Percentiles rank a stretch among this genome's conserved stretches.
phyloP scores from a whole-genome alignment of 2,888 invertebrate species.

The Mayetiola destructor region DNA sequence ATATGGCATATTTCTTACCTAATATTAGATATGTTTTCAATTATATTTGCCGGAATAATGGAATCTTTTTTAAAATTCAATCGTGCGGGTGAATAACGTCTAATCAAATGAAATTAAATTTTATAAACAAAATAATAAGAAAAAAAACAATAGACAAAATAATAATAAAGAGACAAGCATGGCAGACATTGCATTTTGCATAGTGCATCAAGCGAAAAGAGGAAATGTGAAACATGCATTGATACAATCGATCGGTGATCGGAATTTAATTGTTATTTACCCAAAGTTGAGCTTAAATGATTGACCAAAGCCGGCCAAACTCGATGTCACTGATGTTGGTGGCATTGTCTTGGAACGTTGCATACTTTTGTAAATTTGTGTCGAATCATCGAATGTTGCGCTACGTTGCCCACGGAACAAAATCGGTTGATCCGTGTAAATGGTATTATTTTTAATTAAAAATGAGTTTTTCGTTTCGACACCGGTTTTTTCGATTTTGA shows the following conservation, averaged over 20 bases:
- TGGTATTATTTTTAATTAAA: slow-evolving; percentile 27
- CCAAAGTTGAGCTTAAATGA: slow-evolving; percentile 74
- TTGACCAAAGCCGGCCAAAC: slow-evolving; percentile 65
- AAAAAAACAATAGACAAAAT: slow-evolving; percentile 16
- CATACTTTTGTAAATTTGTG: slow-evolving; percentile 36
- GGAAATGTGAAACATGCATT: neutral
- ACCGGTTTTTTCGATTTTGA: slow-evolving; percentile 23
- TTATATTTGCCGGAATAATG: slow-evolving; percentile 60
- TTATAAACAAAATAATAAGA: slow-evolving; percentile 18
- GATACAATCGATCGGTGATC: slow-evolving; percentile 13
- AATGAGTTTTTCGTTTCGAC: slow-evolving; percentile 20
- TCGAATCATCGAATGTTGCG: slow-evolving; percentile 44
- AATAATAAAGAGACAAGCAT: neutral
- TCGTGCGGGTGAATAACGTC: slow-evolving; percentile 73
- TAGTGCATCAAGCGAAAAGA: no score
- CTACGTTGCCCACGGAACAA: slow-evolving; percentile 46
- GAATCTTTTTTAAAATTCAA: slow-evolving; percentile 71
- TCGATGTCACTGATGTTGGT: slow-evolving; percentile 53
- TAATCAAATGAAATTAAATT: slow-evolving; percentile 31
- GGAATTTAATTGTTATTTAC: no score
- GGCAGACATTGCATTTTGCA: neutral
- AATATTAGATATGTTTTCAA: slow-evolving; percentile 59
- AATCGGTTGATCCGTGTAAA: slow-evolving; percentile 51
- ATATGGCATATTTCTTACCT: slow-evolving; percentile 45
- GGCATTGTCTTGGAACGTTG: slow-evolving; percentile 64